Base-by-base conservation (phyloP, 2,113 vertebrate species). In the Pardalotus punctatus region DNA sequence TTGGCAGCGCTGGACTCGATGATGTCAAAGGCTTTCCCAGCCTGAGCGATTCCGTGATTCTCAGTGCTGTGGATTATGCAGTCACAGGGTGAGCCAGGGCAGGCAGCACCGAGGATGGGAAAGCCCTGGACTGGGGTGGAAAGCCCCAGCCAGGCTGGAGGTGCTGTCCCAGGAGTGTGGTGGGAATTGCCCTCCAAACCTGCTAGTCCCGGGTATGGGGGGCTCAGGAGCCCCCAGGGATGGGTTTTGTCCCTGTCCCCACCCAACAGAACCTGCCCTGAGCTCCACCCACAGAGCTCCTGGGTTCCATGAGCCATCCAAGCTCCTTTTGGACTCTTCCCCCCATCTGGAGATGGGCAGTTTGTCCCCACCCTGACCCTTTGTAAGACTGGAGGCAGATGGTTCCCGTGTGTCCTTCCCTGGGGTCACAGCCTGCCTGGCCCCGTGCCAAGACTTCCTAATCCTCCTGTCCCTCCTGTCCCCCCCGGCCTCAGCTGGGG, bases 141-240 rank as follows among this genome's bases (percentile, higher is more conserved):
- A 61, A 67, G 25, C 15, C 23, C 53, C n/a, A 45, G 17, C 15
- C 35, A 35, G 43, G n/a, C 57, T 42, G 66, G 38, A 57, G 22
- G 3, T 12, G 58, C 60, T 8, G 2, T 7, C 3, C 31, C 17
- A 36, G 20, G 24, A 6, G 8, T 27, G 28, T 31, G 67, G 29
- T 58, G 69, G 56, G 25, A 65, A 35, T 21, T 27, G 8, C 21
- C 13, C 35, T 33, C 27, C 42, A 78, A 50, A 79, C 12, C 36
- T 64, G 14, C 28, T 36, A 74, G 12, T 28, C 2, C 3, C 25
- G 50, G 36, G 12, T 0, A 0, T 2, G 1, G 11, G 5, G 14
- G 24, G 16, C 40, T 76, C 23, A 28, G 60, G 20, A 81, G 6
- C 5, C 11, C 29, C 29, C 33, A 43, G 24, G 33, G 54, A 28